Percentiles rank a stretch among this genome's conserved stretches.
Evolutionary conservation across 2,113 vertebrate genomes (phyloP).

Genomic region (Butorides virescens): DNA sequence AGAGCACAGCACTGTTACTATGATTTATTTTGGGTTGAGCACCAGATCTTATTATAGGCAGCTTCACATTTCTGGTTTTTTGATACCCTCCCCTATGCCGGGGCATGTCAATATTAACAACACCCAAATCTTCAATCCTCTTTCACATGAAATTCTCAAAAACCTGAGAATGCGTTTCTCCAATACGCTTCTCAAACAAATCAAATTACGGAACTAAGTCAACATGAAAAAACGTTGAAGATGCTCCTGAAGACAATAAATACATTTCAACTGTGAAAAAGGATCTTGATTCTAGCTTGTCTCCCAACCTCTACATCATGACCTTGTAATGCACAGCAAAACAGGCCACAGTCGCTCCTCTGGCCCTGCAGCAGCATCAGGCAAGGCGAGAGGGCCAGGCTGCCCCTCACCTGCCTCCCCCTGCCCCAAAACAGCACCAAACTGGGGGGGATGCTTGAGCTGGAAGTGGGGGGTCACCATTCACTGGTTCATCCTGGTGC

Average conservation of each 20-base stretch:
- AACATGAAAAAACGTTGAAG: neutral
- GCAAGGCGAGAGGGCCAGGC: neutral
- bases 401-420: neutral
- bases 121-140: neutral
- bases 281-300: neutral
- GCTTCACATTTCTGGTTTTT: neutral
- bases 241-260: neutral
- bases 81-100: neutral
- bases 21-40: neutral
- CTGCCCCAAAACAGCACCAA: neutral
- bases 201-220: neutral
- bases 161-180: neutral
- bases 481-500: neutral
- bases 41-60: neutral
- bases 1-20: neutral
- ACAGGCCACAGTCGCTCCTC: neutral
- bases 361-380: neutral
- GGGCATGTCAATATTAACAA: neutral
- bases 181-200: neutral
- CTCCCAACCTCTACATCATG: neutral
- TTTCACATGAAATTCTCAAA: neutral
- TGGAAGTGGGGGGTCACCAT: neutral
- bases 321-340: neutral
- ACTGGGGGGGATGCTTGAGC: neutral
- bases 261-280: neutral